A percentile compares a stretch with the other conserved stretches of the same genome.
phyloP scores from a whole-genome alignment of 2,888 invertebrate genomes.

The Pheosia tremula region DNA sequence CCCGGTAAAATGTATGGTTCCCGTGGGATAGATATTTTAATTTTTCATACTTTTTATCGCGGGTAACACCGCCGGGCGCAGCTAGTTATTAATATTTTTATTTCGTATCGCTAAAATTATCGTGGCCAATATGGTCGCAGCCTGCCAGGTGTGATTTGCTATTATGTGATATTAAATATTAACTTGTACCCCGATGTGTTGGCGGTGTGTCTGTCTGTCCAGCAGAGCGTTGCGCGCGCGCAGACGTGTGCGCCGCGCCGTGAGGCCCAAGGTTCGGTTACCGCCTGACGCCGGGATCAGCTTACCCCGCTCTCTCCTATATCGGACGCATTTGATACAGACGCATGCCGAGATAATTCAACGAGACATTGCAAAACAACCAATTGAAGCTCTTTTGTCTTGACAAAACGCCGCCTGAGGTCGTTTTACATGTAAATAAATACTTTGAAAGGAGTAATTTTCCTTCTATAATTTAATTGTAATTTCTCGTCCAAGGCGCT shows the following conservation, averaged over 20 bases:
- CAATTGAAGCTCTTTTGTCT: constrained; percentile 29
- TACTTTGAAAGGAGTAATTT: not conserved
- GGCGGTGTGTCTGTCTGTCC: constrained; percentile 62
- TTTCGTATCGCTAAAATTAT: not conserved
- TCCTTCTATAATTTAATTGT: not conserved
- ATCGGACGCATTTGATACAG: constrained; percentile 33
- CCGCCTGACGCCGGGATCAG: constrained; percentile 67
- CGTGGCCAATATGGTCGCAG: constrained; percentile 10
- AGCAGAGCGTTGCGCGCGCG: constrained; percentile 61
- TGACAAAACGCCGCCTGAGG: constrained; percentile 21
- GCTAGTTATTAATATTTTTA: too few relatives aligned
- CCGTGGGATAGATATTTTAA: too few relatives aligned
- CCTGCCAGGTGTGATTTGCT: constrained; percentile 8
- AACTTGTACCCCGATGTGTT: constrained; percentile 19
- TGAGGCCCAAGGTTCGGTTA: constrained; percentile 60
- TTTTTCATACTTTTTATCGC: too few relatives aligned
- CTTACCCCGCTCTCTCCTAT: constrained; percentile 41
- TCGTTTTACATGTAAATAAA: constrained; percentile 10
- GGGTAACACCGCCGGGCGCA: too few relatives aligned
- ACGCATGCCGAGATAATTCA: constrained; percentile 46
- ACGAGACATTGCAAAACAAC: constrained; percentile 48
- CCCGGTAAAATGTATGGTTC: too few relatives aligned
- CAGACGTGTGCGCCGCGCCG: constrained; percentile 62
- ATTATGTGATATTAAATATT: constrained; percentile 26
- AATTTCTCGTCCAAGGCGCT: constrained; percentile 3